phyloP scores from a whole-genome alignment of 2,113 vertebrate species.

The Siphamia tubifer region DNA sequence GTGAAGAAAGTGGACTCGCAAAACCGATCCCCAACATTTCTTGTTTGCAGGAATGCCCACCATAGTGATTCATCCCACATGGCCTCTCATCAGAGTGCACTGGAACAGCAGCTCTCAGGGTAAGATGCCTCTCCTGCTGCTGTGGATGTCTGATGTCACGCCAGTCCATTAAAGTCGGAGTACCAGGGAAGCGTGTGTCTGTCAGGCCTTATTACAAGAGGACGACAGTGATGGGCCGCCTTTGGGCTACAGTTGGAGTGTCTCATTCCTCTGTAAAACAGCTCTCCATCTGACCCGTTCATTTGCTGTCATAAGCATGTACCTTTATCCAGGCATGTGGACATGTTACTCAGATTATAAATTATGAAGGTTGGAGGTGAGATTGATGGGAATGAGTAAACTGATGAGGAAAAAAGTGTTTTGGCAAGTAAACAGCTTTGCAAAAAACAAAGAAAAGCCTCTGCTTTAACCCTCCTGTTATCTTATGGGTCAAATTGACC shows the following conservation, averaged over 20 bases:
- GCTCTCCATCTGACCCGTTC: background rate
- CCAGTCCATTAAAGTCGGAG: constrained; percentile 57
- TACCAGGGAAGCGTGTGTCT: constrained; percentile 53
- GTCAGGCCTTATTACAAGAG: constrained; percentile 54
- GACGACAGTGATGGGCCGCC: constrained; percentile 57
- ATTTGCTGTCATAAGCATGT: background rate
- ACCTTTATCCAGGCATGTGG: background rate
- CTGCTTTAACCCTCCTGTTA: no score
- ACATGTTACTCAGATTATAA: background rate
- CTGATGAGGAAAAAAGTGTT: no score
- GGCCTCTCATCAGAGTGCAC: constrained; percentile 9
- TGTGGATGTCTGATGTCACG: constrained; percentile 48
- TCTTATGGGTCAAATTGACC: no score
- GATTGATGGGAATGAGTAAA: no score
- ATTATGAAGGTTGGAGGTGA: background rate
- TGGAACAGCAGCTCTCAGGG: constrained; percentile 34
- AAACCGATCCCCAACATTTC: background rate
- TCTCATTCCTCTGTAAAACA: constrained; percentile 12
- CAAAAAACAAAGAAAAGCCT: no score
- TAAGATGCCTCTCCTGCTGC: constrained; percentile 24
- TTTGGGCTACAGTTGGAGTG: constrained; percentile 38
- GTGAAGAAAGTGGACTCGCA: background rate
- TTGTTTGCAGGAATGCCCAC: background rate
- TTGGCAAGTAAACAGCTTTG: no score
- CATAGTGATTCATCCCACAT: constrained; percentile 13